Conservation (phyloP, 2,888 invertebrate genomes). For the Dasysyrphus tricinctus region DNA sequence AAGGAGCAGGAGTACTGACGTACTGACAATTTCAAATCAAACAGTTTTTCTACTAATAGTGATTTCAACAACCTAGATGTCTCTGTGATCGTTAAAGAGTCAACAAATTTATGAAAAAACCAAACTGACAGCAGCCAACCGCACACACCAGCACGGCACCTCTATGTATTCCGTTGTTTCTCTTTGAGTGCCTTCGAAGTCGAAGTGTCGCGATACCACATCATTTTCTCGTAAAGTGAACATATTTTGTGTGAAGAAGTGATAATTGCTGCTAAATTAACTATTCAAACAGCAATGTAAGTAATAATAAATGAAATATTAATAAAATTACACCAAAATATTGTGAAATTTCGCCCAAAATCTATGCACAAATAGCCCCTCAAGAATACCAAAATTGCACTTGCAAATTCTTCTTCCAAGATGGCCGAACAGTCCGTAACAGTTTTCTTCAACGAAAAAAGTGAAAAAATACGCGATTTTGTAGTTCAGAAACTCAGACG, state of each 20-base stretch:
- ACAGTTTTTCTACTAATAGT: neutral
- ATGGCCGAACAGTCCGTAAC: slow-evolving; percentile 82
- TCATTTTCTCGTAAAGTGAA: slow-evolving; percentile 57
- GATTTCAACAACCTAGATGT: slow-evolving; percentile 29
- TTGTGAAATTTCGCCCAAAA: slow-evolving; percentile 4
- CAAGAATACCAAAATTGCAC: slow-evolving; percentile 66
- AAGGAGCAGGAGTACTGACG: too few relatives aligned
- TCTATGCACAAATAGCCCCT: slow-evolving; percentile 22
- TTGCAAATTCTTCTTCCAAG: slow-evolving; percentile 80
- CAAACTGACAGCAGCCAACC: slow-evolving; percentile 64
- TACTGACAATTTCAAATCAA: neutral
- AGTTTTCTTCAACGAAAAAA: slow-evolving; percentile 77
- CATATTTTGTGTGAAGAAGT: slow-evolving; percentile 64
- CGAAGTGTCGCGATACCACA: slow-evolving; percentile 70
- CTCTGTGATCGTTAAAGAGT: neutral
- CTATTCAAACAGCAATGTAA: slow-evolving; percentile 60
- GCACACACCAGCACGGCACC: slow-evolving; percentile 34
- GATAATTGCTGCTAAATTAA: slow-evolving; percentile 65
- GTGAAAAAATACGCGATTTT: slow-evolving; percentile 61
- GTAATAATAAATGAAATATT: slow-evolving; percentile 43
- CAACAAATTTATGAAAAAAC: slow-evolving; percentile 42
- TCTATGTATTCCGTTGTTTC: slow-evolving; percentile 74
- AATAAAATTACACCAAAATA: slow-evolving; percentile 22
- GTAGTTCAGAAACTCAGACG: slow-evolving; percentile 28
- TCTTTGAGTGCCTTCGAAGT: slow-evolving; percentile 65